Percentiles rank a stretch among this genome's conserved stretches.
phyloP scores from a whole-genome alignment of 2,888 invertebrate species.

The Timandra comae region DNA sequence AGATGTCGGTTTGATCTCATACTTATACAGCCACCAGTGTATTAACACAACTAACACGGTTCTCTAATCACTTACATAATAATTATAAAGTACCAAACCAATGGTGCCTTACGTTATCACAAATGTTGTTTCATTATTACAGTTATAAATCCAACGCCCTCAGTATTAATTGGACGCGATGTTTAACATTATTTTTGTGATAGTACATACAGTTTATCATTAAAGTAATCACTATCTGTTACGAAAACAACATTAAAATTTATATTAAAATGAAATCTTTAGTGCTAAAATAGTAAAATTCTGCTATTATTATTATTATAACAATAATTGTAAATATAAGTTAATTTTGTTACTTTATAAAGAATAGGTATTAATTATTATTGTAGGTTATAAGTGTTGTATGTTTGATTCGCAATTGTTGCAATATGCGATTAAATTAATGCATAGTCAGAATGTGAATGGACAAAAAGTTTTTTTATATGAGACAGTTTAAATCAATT shows the following conservation, averaged over 20 bases:
- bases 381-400: conserved; percentile 72
- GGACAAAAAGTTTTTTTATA: conserved; percentile 55
- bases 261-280: conserved; percentile 41
- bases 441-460: conserved; percentile 65
- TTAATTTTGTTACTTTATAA: conserved; percentile 77
- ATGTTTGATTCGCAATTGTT: conserved; percentile 75
- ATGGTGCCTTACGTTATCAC: conserved; percentile 61
- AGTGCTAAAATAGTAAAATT: conserved; percentile 70
- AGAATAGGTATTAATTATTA: conserved; percentile 74
- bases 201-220: conserved; percentile 3
- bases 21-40: conserved; percentile 61
- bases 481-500: conserved; percentile 40
- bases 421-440: conserved; percentile 72
- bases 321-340: conserved; percentile 75
- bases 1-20: conserved; percentile 71
- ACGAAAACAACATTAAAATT: conserved; percentile 13
- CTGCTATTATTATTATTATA: conserved; percentile 71
- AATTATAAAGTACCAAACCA: conserved; percentile 43
- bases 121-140: conserved; percentile 28
- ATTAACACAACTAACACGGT: conserved; percentile 32
- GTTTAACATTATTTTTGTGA: conserved; percentile 16
- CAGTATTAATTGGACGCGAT: conserved; percentile 1
- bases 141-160: too few relatives aligned
- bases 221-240: conserved; percentile 4
- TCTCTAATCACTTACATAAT: conserved; percentile 24